A percentile compares a stretch with the other conserved stretches of the same genome.
phyloP scores from a whole-genome alignment of 2,888 invertebrate species.

The Aphodius sticticus region DNA sequence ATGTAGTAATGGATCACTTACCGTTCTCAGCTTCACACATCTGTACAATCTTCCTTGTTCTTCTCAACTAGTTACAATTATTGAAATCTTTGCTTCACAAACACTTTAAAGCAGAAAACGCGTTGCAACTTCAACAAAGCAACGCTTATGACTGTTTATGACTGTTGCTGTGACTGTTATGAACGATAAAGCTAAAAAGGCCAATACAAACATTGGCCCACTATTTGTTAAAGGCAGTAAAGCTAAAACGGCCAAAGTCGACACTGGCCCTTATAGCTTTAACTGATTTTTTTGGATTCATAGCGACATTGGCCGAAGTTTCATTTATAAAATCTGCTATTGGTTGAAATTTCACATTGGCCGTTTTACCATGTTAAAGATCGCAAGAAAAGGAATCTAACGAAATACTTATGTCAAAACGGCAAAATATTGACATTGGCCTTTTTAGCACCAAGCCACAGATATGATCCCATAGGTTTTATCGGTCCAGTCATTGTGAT shows the following conservation, averaged over 20 bases:
- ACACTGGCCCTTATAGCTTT: background rate
- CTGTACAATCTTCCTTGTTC: too few species aligned
- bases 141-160: too few species aligned
- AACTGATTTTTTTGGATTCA: background rate
- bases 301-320: background rate
- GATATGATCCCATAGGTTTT: background rate
- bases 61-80: too few species aligned
- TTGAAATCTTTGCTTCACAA: too few species aligned
- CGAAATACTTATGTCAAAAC: background rate
- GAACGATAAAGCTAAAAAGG: background rate
- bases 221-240: background rate
- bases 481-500: background rate
- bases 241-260: background rate
- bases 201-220: background rate
- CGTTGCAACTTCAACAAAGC: too few species aligned
- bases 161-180: too few species aligned
- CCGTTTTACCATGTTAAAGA: background rate
- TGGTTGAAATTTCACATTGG: background rate
- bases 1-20: too few species aligned
- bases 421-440: constrained; percentile 10
- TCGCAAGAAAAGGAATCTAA: constrained; percentile 8
- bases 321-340: too few species aligned
- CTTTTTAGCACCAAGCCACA: constrained; percentile 18
- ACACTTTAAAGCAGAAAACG: too few species aligned
- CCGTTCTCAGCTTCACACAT: too few species aligned